Evolutionary conservation across 1,140 invertebrate species (phyloP).

Genomic region (Drosophila micromelanica): DNA sequence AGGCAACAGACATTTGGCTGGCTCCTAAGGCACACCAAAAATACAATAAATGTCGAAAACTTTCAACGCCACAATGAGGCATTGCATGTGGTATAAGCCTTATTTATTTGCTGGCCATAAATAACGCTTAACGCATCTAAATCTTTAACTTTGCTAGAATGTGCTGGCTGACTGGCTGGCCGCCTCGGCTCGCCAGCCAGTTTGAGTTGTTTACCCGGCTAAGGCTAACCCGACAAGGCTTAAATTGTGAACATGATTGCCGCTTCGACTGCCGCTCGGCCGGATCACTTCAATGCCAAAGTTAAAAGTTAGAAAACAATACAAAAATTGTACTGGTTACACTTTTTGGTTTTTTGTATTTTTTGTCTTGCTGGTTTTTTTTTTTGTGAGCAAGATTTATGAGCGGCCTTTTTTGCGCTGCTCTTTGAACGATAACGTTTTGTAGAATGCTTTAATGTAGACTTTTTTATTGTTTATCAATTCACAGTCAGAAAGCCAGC

Average conservation of each 20-base stretch:
- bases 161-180: slow-evolving; percentile 45
- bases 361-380: slow-evolving; percentile 31
- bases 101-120: slow-evolving; percentile 82
- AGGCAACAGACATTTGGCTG: background rate
- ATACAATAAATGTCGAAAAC: slow-evolving; percentile 80
- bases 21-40: slow-evolving; percentile 36
- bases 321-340: slow-evolving; percentile 56
- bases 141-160: slow-evolving; percentile 81
- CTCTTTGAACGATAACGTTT: slow-evolving; percentile 49
- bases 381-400: slow-evolving; percentile 62
- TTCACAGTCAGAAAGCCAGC: background rate
- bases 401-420: slow-evolving; percentile 58
- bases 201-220: slow-evolving; percentile 72
- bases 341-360: slow-evolving; percentile 14
- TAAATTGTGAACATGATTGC: slow-evolving; percentile 54
- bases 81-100: slow-evolving; percentile 82
- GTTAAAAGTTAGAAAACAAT: slow-evolving; percentile 80
- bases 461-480: slow-evolving; percentile 24
- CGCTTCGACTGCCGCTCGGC: slow-evolving; percentile 1
- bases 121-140: slow-evolving; percentile 83
- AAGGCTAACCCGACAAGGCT: slow-evolving; percentile 76
- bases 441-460: slow-evolving; percentile 46
- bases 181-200: slow-evolving; percentile 10
- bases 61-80: slow-evolving; percentile 81
- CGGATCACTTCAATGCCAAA: slow-evolving; percentile 46